phyloP scores from a whole-genome alignment of 2,113 vertebrate species.

The Kryptolebias marmoratus region DNA sequence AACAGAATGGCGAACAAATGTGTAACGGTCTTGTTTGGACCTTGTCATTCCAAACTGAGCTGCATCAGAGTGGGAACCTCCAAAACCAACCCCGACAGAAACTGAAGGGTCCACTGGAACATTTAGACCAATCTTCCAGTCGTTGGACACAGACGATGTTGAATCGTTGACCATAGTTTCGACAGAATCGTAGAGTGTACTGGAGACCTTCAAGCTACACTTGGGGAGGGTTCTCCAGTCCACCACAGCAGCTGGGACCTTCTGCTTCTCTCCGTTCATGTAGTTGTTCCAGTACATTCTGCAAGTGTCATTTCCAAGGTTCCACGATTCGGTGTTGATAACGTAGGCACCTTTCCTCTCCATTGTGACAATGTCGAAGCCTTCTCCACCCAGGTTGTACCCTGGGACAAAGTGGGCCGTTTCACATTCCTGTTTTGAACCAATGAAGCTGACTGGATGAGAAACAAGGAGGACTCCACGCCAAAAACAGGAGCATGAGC shows the following conservation, averaged over 20 bases:
- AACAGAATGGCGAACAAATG: constrained; percentile 62
- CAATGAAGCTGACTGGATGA: background rate
- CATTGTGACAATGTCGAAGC: constrained; percentile 60
- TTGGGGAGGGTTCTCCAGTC: constrained; percentile 43
- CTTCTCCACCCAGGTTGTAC: constrained; percentile 56
- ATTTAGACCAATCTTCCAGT: constrained; percentile 71
- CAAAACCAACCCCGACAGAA: constrained; percentile 3
- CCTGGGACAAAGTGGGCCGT: constrained; percentile 44
- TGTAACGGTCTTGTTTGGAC: constrained; percentile 65
- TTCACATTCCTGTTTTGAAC: constrained; percentile 30
- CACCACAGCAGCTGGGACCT: constrained; percentile 39
- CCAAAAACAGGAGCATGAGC: constrained; percentile 7
- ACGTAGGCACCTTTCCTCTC: constrained; percentile 52
- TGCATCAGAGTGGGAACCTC: constrained; percentile 60
- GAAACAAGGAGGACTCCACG: constrained; percentile 15
- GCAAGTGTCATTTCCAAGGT: constrained; percentile 24
- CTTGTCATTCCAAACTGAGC: constrained; percentile 47
- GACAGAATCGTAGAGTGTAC: constrained; percentile 43
- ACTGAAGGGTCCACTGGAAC: too few relatives aligned
- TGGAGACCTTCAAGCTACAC: constrained; percentile 44
- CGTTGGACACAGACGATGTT: constrained; percentile 47
- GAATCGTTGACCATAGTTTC: constrained; percentile 54
- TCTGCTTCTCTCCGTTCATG: background rate
- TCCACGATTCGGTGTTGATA: constrained; percentile 56
- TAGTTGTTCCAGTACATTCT: constrained; percentile 14